A percentile compares a stretch with the other conserved stretches of the same genome.
phyloP scores from a whole-genome alignment of 2,888 invertebrate species.

The Drosophila picticornis region DNA sequence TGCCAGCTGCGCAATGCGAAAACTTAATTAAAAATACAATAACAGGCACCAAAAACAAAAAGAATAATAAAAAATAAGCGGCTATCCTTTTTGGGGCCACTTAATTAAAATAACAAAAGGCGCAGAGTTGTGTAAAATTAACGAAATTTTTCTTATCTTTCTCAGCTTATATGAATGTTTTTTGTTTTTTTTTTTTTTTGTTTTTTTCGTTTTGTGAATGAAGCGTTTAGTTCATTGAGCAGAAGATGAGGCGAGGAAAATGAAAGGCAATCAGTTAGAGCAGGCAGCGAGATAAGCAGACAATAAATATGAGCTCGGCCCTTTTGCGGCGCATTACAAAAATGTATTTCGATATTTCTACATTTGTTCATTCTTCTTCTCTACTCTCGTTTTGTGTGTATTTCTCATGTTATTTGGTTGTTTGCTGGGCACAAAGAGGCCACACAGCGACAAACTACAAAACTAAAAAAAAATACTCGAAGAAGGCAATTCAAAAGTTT shows the following conservation, averaged over 20 bases:
- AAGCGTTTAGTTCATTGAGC: slow-evolving; percentile 73
- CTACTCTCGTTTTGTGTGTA: slow-evolving; percentile 24
- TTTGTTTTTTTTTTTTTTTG: slow-evolving; percentile 1
- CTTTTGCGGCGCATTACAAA: slow-evolving; percentile 59
- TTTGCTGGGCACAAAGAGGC: slow-evolving; percentile 67
- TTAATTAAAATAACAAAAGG: slow-evolving; percentile 71
- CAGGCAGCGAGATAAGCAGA: slow-evolving; percentile 70
- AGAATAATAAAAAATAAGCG: slow-evolving; percentile 23
- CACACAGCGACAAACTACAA: slow-evolving; percentile 63
- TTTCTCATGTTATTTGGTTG: slow-evolving; percentile 53
- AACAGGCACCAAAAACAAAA: slow-evolving; percentile 14
- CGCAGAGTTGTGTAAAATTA: slow-evolving; percentile 63
- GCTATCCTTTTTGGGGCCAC: slow-evolving; percentile 68
- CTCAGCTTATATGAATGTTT: background rate
- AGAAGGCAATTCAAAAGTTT: slow-evolving; percentile 61
- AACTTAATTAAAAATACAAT: slow-evolving; percentile 70
- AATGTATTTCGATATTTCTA: slow-evolving; percentile 42
- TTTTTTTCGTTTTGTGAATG: slow-evolving; percentile 67
- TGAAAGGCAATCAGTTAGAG: slow-evolving; percentile 44
- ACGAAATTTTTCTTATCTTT: slow-evolving; percentile 42
- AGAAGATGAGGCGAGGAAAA: slow-evolving; percentile 33
- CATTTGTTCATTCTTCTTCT: slow-evolving; percentile 18
- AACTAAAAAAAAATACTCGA: background rate
- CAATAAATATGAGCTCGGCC: slow-evolving; percentile 68
- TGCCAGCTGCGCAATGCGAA: slow-evolving; percentile 60